phyloP scores from a whole-genome alignment of 2,113 vertebrate genomes.

The Dasypus novemcinctus region DNA sequence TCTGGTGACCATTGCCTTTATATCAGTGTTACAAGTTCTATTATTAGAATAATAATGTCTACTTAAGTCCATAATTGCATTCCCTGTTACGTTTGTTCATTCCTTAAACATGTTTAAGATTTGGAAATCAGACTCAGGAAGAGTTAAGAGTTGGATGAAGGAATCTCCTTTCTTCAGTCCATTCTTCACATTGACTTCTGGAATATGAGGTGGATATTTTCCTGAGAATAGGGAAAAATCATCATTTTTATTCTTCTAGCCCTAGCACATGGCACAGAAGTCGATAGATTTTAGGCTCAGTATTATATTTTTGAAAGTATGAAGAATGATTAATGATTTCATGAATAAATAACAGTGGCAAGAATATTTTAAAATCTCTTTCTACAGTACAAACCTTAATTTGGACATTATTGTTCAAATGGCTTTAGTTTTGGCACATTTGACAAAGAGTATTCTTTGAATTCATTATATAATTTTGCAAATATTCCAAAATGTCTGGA shows the following conservation, averaged over 20 bases:
- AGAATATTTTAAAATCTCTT: background rate
- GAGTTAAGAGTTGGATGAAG: too few species aligned
- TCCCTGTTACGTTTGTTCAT: too few species aligned
- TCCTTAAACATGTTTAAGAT: too few species aligned
- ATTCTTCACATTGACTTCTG: too few species aligned
- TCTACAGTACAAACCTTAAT: background rate
- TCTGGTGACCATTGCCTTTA: too few species aligned
- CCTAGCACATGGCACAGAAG: background rate
- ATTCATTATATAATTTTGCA: slow-evolving; percentile 40
- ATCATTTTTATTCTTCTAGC: background rate
- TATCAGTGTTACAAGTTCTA: too few species aligned
- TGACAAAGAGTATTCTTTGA: background rate
- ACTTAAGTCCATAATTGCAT: too few species aligned
- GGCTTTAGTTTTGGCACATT: background rate
- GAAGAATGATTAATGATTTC: background rate
- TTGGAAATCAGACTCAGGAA: too few species aligned
- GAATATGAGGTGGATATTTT: too few species aligned
- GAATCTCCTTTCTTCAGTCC: too few species aligned
- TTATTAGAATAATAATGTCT: too few species aligned
- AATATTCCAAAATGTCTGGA: slow-evolving; percentile 1
- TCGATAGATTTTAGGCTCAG: background rate
- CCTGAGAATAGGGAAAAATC: background rate
- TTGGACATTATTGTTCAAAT: background rate
- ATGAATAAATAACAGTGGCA: background rate
- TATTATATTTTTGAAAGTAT: background rate